phyloP scores from a whole-genome alignment of 2,888 invertebrate genomes.

The Drosophila kanekoi region DNA sequence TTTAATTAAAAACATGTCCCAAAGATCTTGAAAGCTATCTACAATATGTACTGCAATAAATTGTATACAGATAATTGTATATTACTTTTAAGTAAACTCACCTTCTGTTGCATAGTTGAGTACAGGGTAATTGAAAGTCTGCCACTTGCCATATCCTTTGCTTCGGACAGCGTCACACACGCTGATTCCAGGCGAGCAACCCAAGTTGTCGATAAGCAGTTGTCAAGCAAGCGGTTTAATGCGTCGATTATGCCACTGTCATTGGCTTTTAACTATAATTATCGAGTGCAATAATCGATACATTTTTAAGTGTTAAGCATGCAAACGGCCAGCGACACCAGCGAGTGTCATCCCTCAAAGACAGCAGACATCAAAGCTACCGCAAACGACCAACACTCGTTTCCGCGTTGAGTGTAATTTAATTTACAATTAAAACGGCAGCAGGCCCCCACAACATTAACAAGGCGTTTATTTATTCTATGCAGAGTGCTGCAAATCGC shows the following conservation, averaged over 20 bases:
- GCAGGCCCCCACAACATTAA: conserved; percentile 33
- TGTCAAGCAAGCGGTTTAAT: conserved; percentile 18
- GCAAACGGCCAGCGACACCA: conserved; percentile 13
- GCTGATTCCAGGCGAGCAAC: conserved; percentile 41
- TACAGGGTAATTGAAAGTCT: not conserved
- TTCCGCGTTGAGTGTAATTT: conserved; percentile 72
- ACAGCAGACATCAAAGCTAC: conserved; percentile 39
- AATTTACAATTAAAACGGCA: conserved; percentile 66
- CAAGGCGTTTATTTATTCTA: conserved; percentile 45
- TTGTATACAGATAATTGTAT: too few species aligned
- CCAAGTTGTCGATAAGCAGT: conserved; percentile 30
- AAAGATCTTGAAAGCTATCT: too few species aligned
- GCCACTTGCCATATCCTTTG: not conserved
- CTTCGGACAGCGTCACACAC: conserved; percentile 14
- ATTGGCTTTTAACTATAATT: conserved; percentile 23
- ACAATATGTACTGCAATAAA: too few species aligned
- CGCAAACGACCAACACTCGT: conserved; percentile 37
- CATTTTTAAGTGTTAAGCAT: conserved; percentile 3
- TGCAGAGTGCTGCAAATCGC: conserved; percentile 56
- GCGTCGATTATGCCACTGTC: conserved; percentile 9
- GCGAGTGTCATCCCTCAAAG: conserved; percentile 40
- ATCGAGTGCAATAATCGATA: conserved; percentile 34
- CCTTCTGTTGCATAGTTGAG: not conserved
- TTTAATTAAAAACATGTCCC: too few species aligned
- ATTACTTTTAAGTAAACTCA: too few species aligned